These are phyloP conservation scores for Macroglossus sobrinus DNA, from an alignment of 2,113 vertebrate genomes.

Conservation along the genomic window DNA sequence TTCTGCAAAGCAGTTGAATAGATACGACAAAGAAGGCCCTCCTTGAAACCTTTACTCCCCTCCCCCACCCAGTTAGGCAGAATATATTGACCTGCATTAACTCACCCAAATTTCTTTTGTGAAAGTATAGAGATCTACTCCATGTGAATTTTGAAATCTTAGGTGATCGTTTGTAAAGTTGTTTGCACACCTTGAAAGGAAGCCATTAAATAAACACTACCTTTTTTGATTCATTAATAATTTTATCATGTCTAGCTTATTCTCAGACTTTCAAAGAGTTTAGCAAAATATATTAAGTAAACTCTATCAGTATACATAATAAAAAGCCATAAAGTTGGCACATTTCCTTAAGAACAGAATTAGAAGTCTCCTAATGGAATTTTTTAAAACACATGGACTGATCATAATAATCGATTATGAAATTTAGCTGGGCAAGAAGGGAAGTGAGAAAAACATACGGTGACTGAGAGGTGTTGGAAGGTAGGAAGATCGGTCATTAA, in stretches of 20 bases:
- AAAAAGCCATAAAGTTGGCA: not conserved
- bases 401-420: not conserved
- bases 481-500: not conserved
- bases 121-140: constrained; percentile 10
- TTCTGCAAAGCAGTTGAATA: not conserved
- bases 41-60: not conserved
- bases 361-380: not conserved
- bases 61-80: not conserved
- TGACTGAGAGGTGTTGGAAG: not conserved
- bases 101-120: not conserved
- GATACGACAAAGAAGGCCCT: not conserved
- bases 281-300: constrained; percentile 46
- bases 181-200: constrained; percentile 11
- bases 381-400: not conserved
- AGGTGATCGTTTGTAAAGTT: not conserved
- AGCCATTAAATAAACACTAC: not conserved
- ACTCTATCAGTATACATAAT: not conserved
- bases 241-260: constrained; percentile 27
- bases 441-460: not conserved
- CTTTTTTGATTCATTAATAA: not conserved
- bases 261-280: constrained; percentile 31
- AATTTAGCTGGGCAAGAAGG: not conserved
- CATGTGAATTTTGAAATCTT: not conserved
- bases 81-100: not conserved
- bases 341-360: constrained; percentile 15